Evolutionary conservation across 2,113 vertebrate genomes (phyloP), one percentile per base, ranked within the genome.

Genomic region (Falco punctatus): DNA sequence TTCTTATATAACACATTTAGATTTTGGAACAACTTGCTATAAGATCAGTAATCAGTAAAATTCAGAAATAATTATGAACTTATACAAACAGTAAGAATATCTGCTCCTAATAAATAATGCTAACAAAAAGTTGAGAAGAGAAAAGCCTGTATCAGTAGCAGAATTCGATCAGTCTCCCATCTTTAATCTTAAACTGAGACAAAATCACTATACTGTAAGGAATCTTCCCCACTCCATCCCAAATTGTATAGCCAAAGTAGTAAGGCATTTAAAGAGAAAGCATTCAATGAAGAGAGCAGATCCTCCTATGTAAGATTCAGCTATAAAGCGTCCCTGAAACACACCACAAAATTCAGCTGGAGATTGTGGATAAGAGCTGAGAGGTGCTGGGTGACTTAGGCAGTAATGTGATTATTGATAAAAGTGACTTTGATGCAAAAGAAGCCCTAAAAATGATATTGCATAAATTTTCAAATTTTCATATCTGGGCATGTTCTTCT

Each of bases 381-480:
- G 61, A 81, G 85, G 54, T 40, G 22, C 18, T 72, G 59, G 18
- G 18, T 75, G 57, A 57, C 57, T 64, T 26, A 81, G 22, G 27
- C 4, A 0, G 13, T 77, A 62, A 82, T 65, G 23, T 75, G 62
- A 65, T 71, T 77, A 74, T 49, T 89, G 48, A 58, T 30, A 80
- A 88, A 92, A 86, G 42, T 52, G 22, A 59, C 59, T 90, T 81
- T 89, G 35, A 55, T 75, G 15, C 0, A 2, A 80, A 91, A 92
- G 67, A 16, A 92, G 9, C 19, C n/a, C 33, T 46, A 59, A 81
- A 79, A 95, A 55, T 55, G 11, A 16, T 86, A 21, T 30, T 90
- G 82, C 66, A 95, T 93, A 88, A 90, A 93, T 96, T 89, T 91
- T 82, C 74, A 73, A 24, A 84, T 92, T 95, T 93, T 96, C 35